These are phyloP conservation scores for Dendrolimus pini DNA, from an alignment of 2,888 invertebrate species.

Conservation along the genomic window DNA sequence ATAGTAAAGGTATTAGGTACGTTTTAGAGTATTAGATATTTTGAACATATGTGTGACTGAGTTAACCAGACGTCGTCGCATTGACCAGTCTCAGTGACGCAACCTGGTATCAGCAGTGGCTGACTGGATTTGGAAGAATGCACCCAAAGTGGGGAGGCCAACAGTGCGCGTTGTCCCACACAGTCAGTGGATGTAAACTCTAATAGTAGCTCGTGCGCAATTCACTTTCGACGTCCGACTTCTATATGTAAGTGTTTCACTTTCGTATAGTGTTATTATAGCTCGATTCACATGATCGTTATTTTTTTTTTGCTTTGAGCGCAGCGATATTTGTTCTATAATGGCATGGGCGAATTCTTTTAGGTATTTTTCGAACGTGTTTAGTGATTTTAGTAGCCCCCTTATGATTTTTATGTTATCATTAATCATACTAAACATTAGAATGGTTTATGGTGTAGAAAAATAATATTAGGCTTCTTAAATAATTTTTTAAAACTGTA, in stretches of 20 bases:
- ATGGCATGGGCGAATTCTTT: not conserved
- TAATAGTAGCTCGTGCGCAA: not conserved
- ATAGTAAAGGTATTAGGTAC: no score
- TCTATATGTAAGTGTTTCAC: slow-evolving; percentile 1
- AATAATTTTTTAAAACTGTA: no score
- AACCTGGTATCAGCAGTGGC: not conserved
- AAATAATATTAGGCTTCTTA: no score
- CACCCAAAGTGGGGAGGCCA: not conserved
- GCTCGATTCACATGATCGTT: not conserved
- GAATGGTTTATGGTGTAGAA: no score
- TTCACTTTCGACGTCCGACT: not conserved
- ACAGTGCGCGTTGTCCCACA: not conserved
- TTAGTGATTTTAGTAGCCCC: no score
- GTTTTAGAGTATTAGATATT: not conserved
- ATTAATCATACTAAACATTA: no score
- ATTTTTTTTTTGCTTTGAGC: not conserved
- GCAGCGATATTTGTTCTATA: not conserved
- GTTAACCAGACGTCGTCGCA: not conserved
- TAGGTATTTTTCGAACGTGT: not conserved
- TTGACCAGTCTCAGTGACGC: not conserved
- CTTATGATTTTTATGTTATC: no score
- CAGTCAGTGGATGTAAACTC: not conserved
- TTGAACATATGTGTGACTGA: not conserved
- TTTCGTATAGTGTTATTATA: not conserved
- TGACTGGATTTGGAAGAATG: not conserved